Evolutionary conservation across 2,888 invertebrate genomes (phyloP).

Genomic region (Taphrorychus bicolor): DNA sequence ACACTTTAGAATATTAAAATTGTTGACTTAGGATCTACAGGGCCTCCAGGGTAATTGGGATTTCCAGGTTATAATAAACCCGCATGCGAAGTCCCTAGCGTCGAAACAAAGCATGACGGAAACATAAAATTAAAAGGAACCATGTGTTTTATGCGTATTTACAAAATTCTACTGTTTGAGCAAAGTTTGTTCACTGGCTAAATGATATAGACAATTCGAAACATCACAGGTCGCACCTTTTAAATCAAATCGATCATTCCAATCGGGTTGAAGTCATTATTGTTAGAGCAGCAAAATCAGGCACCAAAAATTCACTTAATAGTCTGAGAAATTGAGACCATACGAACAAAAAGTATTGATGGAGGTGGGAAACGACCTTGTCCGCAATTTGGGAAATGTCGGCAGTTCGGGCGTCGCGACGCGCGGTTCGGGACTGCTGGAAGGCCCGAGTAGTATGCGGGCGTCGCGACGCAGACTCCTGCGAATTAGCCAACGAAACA

Average conservation of each 20-base stretch:
- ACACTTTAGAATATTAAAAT: not conserved
- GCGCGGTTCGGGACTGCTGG: slow-evolving; percentile 29
- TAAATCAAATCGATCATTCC: no score
- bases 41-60: no score
- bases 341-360: not conserved
- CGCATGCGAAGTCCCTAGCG: no score
- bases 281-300: not conserved
- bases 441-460: slow-evolving; percentile 33
- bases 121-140: no score
- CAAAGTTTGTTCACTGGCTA: no score
- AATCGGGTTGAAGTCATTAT: no score
- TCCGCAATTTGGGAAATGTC: slow-evolving; percentile 25
- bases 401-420: slow-evolving; percentile 30
- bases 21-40: not conserved
- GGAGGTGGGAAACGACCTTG: slow-evolving; percentile 29
- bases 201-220: no score
- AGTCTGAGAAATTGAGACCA: not conserved
- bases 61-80: no score
- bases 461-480: slow-evolving; percentile 52
- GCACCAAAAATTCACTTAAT: not conserved
- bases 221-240: no score
- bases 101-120: no score
- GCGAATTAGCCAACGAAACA: slow-evolving; percentile 29
- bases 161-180: no score
- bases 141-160: no score